Evolutionary conservation across 2,888 invertebrate genomes (phyloP), one percentile per base, ranked within the genome.

Genomic region (Amphiduros pacificus): DNA sequence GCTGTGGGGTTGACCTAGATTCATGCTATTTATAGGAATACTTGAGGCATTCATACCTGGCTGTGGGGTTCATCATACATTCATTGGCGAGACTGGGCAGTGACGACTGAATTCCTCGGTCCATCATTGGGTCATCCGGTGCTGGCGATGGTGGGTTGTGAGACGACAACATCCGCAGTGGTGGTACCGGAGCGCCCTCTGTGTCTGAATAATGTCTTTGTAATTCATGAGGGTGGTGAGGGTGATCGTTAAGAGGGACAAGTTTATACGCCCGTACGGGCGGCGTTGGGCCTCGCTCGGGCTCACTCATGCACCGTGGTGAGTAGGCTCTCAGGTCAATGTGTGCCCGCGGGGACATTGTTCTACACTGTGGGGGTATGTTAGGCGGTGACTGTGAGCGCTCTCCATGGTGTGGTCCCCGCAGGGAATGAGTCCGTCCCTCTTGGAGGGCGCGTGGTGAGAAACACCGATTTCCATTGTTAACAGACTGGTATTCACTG

Each of bases 31-130:
- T n/a, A n/a, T n/a, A n/a, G n/a, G n/a, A n/a, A n/a, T n/a, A n/a
- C n/a, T n/a, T n/a, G n/a, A n/a, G n/a, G n/a, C n/a, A n/a, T n/a
- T n/a, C n/a, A n/a, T n/a, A n/a, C n/a, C n/a, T n/a, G n/a, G n/a
- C n/a, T n/a, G n/a, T n/a, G n/a, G n/a, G n/a, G n/a, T n/a, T n/a
- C n/a, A n/a, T 61, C 24, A 55, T 57, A 29, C 52, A 56, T 44
- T 76, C 75, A 61, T 72, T 72, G 32, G 74, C 73, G 40, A 80
- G 66, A 63, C 77, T 78, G 31, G 85, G 84, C 52, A 85, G 73
- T 29, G 85, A 84, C 28, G 85, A 59, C 77, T 85, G 85, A 62
- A 85, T 82, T 49, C 83, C 85, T 65, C 85, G 76, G 68, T 86
- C 85, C 76, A 84, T 82, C 61, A 71, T 69, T 9, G 69, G 68